Conservation (phyloP, 2,797 vertebrate genomes). For the Sebastes alutus region DNA sequence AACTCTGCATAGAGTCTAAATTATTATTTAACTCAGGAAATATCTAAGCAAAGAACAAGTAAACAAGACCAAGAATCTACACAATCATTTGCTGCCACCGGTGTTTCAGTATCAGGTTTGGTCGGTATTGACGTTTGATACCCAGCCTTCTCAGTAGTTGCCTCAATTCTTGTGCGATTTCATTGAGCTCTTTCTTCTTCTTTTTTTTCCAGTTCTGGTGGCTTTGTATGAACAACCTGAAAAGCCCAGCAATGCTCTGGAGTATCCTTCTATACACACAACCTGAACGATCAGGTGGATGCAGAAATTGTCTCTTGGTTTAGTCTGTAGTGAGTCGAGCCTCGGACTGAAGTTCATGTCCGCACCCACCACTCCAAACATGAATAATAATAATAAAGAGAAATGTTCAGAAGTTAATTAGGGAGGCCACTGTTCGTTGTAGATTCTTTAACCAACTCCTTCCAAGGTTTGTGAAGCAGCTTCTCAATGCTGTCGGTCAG, state of each 20-base stretch:
- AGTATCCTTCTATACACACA: constrained; percentile 90
- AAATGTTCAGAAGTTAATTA: neutral
- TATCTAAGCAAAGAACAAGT: neutral
- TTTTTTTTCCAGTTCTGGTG: constrained; percentile 88
- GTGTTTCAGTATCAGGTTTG: neutral
- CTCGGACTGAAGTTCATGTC: neutral
- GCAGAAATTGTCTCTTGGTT: neutral
- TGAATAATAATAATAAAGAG: neutral
- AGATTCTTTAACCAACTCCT: constrained; percentile 43
- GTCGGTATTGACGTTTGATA: neutral
- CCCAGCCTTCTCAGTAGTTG: neutral
- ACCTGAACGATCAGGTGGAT: neutral
- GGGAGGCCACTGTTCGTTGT: neutral
- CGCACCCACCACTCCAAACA: neutral
- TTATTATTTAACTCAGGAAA: neutral
- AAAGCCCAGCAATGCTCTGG: constrained; percentile 92
- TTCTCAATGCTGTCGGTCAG: constrained; percentile 83
- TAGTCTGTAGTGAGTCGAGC: neutral
- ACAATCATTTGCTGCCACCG: neutral
- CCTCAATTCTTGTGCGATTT: neutral
- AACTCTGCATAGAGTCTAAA: neutral
- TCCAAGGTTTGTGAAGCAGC: constrained; percentile 92
- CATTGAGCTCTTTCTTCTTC: neutral
- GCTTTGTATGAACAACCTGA: constrained; percentile 93
- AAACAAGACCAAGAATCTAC: neutral